A percentile compares a stretch with the other conserved stretches of the same genome.
Evolutionary conservation across 1,140 invertebrate species (phyloP).

Genomic region (Drosophila varians): DNA sequence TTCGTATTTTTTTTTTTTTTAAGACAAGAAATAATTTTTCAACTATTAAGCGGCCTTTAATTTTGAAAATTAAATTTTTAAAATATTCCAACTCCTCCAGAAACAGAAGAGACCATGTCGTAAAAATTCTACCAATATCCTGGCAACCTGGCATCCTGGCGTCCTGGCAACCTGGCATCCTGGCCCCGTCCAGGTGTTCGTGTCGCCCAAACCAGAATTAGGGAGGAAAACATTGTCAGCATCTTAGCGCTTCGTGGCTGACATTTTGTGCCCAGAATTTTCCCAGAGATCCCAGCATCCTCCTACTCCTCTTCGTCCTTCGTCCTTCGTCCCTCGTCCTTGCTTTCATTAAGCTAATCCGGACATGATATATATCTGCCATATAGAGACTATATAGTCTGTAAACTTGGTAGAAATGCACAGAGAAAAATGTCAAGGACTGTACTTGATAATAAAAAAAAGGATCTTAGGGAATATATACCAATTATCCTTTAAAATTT

Average conservation of each 20-base stretch:
- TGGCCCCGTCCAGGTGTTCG: not conserved
- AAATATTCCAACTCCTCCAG: not conserved
- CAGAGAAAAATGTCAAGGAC: not conserved
- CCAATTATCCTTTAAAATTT: no score
- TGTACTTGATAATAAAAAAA: no score
- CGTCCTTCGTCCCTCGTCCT: slow-evolving; percentile 26
- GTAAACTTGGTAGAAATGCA: not conserved
- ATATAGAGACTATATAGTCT: not conserved
- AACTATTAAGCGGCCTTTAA: no score
- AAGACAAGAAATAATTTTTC: no score
- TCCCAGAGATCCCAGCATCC: slow-evolving; percentile 4
- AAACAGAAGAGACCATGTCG: not conserved
- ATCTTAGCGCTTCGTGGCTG: slow-evolving; percentile 53
- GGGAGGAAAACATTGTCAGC: slow-evolving; percentile 38
- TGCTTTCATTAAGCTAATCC: slow-evolving; percentile 81
- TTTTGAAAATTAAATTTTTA: no score
- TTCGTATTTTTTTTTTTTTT: no score
- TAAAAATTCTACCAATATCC: not conserved
- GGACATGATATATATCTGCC: slow-evolving; percentile 74
- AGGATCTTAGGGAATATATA: no score
- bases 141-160: no score
- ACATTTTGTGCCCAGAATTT: slow-evolving; percentile 28
- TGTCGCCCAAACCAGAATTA: not conserved
- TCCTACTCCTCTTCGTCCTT: no score
- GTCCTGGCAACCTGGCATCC: not conserved